A percentile compares a stretch with the other conserved stretches of the same genome.
Conservation (phyloP, 2,113 vertebrate species). For the Pomatorhinus ruficollis region DNA sequence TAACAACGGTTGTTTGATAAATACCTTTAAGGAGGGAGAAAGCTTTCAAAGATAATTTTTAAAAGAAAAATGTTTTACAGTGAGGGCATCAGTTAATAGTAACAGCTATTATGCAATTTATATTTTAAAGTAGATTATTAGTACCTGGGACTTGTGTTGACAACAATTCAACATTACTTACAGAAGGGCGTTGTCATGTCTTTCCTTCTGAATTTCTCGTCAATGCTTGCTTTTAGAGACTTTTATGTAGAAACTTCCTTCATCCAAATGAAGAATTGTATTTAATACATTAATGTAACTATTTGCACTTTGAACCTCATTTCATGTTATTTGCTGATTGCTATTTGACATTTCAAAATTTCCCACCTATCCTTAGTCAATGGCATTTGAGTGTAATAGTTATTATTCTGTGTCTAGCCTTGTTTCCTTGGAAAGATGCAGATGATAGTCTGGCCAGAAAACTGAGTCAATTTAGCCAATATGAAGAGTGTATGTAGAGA, state of each 20-base stretch:
- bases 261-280: background rate
- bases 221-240: background rate
- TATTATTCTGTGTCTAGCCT: background rate
- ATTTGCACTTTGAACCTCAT: background rate
- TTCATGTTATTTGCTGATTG: background rate
- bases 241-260: background rate
- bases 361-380: background rate
- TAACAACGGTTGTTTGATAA: background rate
- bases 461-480: background rate
- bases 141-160: background rate
- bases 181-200: background rate
- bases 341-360: background rate
- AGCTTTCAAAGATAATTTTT: background rate
- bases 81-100: background rate
- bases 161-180: background rate
- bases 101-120: background rate
- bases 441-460: background rate
- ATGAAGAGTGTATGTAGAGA: background rate
- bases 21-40: background rate
- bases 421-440: background rate
- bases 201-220: background rate
- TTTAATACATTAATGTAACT: background rate
- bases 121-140: background rate
- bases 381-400: background rate
- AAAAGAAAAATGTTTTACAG: background rate